These are phyloP conservation scores for Brachionus rubens DNA, from an alignment of 1,140 invertebrate genomes.

Conservation along the genomic window DNA sequence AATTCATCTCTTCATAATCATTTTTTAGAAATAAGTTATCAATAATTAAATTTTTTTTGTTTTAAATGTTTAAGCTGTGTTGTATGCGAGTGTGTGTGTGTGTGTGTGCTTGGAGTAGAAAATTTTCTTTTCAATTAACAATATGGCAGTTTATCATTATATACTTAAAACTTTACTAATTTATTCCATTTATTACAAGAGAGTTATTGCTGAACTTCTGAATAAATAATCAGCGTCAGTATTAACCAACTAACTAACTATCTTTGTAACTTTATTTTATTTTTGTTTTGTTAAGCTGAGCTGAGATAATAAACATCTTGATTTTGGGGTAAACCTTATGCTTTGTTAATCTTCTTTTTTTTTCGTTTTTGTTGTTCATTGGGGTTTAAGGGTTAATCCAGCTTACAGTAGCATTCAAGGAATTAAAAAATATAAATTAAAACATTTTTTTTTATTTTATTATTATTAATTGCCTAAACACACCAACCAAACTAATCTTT, in stretches of 20 bases:
- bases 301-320: constrained; percentile 37
- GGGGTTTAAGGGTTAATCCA: too few relatives aligned
- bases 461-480: too few relatives aligned
- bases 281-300: too few relatives aligned
- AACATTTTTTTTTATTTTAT: too few relatives aligned
- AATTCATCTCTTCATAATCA: background rate
- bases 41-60: background rate
- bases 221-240: constrained; percentile 11
- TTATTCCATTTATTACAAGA: constrained; percentile 11
- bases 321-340: constrained; percentile 26
- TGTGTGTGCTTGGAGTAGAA: too few relatives aligned
- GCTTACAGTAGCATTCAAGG: too few relatives aligned
- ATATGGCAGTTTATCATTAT: background rate
- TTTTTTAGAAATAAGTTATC: background rate
- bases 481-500: too few relatives aligned
- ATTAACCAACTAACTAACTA: background rate
- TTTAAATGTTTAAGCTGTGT: too few relatives aligned
- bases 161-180: constrained; percentile 37
- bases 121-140: background rate
- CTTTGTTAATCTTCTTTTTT: background rate
- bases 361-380: too few relatives aligned
- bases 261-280: too few relatives aligned
- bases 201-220: background rate
- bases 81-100: too few relatives aligned
- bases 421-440: too few relatives aligned